phyloP scores from a whole-genome alignment of 2,888 invertebrate genomes.

The Acanthosepion esculentum region DNA sequence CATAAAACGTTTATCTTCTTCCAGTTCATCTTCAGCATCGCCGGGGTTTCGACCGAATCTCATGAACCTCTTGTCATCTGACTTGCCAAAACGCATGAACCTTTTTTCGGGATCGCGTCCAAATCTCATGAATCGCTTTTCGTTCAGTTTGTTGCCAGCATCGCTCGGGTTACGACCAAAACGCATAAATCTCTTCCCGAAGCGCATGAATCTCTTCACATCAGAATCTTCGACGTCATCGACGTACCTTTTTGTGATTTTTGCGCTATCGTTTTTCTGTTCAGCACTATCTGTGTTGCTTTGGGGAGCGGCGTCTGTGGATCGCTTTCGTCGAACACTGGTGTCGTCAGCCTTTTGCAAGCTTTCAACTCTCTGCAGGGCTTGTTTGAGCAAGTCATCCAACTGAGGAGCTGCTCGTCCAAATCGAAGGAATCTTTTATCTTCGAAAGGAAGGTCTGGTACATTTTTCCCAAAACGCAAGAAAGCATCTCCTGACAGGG shows the following conservation, averaged over 20 bases:
- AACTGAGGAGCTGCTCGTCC: conserved; percentile 57
- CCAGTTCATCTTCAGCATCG: conserved; percentile 48
- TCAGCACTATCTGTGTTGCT: conserved; percentile 35
- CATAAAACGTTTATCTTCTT: conserved; percentile 60
- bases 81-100: conserved; percentile 57
- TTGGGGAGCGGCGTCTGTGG: conserved; percentile 52
- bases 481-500: conserved; percentile 61
- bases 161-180: conserved; percentile 51
- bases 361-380: conserved; percentile 54
- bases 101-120: conserved; percentile 53
- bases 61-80: conserved; percentile 52
- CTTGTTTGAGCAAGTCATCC: conserved; percentile 57
- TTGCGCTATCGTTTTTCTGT: conserved; percentile 51
- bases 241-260: conserved; percentile 47
- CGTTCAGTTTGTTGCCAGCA: conserved; percentile 52
- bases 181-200: conserved; percentile 59
- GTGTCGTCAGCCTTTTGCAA: conserved; percentile 56
- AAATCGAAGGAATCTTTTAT: conserved; percentile 68
- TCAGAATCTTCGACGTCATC: conserved; percentile 45
- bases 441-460: conserved; percentile 55
- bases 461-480: conserved; percentile 56
- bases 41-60: conserved; percentile 51
- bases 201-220: conserved; percentile 61
- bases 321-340: conserved; percentile 57
- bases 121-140: conserved; percentile 63